These are phyloP conservation scores for Lasioglossum leucozonium DNA, from an alignment of 2,888 invertebrate species.

Conservation along the genomic window DNA sequence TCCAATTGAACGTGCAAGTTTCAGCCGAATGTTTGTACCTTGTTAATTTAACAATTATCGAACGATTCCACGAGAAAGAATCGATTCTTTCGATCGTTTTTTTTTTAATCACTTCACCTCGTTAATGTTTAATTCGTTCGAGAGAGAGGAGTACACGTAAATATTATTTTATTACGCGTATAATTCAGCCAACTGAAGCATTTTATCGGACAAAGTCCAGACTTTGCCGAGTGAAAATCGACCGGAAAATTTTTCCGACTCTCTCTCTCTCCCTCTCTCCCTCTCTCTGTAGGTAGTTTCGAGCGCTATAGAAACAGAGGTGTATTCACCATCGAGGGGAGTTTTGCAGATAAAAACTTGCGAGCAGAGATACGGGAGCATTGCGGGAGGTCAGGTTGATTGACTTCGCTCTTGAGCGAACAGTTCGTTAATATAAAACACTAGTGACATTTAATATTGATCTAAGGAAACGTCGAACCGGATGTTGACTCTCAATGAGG, in stretches of 20 bases:
- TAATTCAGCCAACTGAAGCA: too few relatives aligned
- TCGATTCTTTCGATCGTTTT: too few relatives aligned
- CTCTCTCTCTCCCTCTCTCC: too few relatives aligned
- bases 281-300: not conserved
- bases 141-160: too few relatives aligned
- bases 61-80: too few relatives aligned
- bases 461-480: not conserved
- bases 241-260: not conserved
- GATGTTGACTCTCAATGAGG: not conserved
- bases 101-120: too few relatives aligned
- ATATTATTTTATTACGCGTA: too few relatives aligned
- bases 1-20: too few relatives aligned
- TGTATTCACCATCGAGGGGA: not conserved
- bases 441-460: not conserved
- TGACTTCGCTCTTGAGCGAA: not conserved
- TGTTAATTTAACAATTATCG: too few relatives aligned
- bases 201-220: too few relatives aligned
- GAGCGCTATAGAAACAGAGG: not conserved
- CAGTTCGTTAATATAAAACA: not conserved
- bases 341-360: not conserved
- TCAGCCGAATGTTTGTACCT: too few relatives aligned
- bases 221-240: not conserved
- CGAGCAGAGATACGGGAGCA: not conserved
- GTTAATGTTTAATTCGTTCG: too few relatives aligned
- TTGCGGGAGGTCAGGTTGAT: not conserved